phyloP scores from a whole-genome alignment of 2,113 vertebrate species.

The Tragelaphus buxtoni region DNA sequence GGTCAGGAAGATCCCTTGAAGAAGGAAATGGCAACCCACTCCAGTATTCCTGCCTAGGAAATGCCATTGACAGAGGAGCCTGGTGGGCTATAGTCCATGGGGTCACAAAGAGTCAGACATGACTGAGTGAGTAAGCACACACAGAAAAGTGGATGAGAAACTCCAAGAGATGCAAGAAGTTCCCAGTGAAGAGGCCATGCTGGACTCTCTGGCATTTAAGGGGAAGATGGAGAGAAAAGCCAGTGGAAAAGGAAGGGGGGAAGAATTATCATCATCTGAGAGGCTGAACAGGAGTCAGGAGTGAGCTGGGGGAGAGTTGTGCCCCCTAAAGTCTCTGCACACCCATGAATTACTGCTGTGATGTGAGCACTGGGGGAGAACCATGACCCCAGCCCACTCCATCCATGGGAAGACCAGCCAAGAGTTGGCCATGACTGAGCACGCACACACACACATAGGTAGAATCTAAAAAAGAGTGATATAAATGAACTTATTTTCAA shows the following conservation, averaged over 20 bases:
- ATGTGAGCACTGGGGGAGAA: neutral
- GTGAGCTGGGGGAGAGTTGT: accelerated
- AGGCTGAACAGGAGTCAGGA: neutral
- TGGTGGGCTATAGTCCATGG: neutral
- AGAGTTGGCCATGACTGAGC: neutral
- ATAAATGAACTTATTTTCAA: neutral
- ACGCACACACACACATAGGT: accelerated
- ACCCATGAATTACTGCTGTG: neutral
- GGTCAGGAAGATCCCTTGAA: neutral
- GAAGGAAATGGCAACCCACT: neutral
- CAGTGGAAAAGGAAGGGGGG: neutral
- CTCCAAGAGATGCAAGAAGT: neutral
- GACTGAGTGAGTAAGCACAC: neutral
- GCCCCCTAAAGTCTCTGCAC: neutral
- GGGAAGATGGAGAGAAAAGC: neutral
- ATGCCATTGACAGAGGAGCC: neutral
- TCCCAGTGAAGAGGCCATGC: neutral
- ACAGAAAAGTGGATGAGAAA: neutral
- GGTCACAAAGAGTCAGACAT: neutral
- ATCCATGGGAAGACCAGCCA: neutral
- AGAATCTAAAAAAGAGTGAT: neutral
- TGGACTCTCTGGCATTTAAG: neutral
- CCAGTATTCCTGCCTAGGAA: neutral
- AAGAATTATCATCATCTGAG: neutral
- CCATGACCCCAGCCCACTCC: neutral